Percentiles rank a stretch among this genome's conserved stretches.
phyloP scores from a whole-genome alignment of 2,113 vertebrate genomes.

The Rhombomys opimus region DNA sequence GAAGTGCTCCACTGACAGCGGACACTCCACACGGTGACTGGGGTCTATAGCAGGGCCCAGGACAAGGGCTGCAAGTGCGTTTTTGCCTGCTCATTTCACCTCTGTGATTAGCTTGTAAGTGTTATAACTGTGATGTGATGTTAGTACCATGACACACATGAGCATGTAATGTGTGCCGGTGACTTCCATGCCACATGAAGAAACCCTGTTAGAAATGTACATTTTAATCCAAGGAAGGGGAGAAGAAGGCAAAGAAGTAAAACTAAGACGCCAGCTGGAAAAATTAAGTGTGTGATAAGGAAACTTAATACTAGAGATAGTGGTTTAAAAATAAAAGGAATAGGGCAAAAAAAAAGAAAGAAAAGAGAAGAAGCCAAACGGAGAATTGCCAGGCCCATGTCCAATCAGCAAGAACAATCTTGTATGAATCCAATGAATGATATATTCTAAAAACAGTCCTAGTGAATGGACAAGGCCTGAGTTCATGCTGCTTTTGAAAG shows the following conservation, averaged over 20 bases:
- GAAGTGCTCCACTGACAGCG: not conserved
- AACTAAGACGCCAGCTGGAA: not conserved
- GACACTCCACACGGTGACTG: not conserved
- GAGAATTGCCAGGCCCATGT: not conserved
- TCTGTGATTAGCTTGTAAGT: not conserved
- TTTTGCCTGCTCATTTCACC: not conserved
- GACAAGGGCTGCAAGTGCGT: not conserved
- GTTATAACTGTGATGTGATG: not conserved
- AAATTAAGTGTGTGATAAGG: not conserved
- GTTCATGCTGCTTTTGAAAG: not conserved
- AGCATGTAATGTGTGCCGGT: accelerated
- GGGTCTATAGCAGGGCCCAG: not conserved
- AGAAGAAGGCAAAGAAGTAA: not conserved
- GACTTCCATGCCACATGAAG: not conserved
- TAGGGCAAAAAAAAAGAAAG: not conserved
- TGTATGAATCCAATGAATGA: not conserved
- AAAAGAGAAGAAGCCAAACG: not conserved
- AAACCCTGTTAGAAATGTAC: not conserved
- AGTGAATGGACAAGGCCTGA: not conserved
- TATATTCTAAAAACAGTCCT: not conserved
- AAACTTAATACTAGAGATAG: not conserved
- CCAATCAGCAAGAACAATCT: not conserved
- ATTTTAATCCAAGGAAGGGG: not conserved
- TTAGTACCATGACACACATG: not conserved
- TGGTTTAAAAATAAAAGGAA: not conserved